Evolutionary conservation across 2,888 invertebrate genomes (phyloP).

Genomic region (Eretmocerus hayati): DNA sequence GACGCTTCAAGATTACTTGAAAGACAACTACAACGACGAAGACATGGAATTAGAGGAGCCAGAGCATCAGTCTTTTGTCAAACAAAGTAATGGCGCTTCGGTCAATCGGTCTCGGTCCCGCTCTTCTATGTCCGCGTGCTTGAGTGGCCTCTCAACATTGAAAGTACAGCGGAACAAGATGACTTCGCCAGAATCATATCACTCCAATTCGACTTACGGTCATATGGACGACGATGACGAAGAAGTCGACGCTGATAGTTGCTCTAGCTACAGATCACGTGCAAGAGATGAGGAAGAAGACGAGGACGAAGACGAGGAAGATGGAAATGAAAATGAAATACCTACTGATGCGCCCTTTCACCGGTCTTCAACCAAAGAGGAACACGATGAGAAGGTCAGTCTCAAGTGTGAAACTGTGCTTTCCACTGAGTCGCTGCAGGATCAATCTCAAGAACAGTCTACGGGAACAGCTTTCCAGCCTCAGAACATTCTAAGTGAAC

Average conservation of each 20-base stretch:
- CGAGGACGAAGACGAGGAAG: conserved; percentile 22
- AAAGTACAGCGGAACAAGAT: conserved; percentile 44
- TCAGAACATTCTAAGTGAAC: conserved; percentile 32
- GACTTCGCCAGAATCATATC: conserved; percentile 37
- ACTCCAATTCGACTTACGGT: conserved; percentile 28
- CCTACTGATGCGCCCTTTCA: background rate
- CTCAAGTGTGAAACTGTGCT: background rate
- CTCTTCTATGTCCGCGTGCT: conserved; percentile 33
- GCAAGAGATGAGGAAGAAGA: conserved; percentile 16
- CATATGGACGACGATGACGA: conserved; percentile 18
- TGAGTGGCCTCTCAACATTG: conserved; percentile 36
- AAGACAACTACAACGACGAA: conserved; percentile 38
- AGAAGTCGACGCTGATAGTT: conserved; percentile 32
- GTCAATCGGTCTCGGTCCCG: conserved; percentile 30
- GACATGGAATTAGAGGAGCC: conserved; percentile 42
- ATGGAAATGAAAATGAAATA: conserved; percentile 1
- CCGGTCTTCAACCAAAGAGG: background rate
- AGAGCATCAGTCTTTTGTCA: conserved; percentile 35
- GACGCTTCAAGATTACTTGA: conserved; percentile 29
- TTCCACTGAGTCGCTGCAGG: background rate
- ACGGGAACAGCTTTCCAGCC: conserved; percentile 15
- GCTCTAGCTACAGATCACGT: conserved; percentile 27
- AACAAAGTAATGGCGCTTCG: conserved; percentile 12
- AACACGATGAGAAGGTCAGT: conserved; percentile 4
- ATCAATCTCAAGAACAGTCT: conserved; percentile 8